phyloP scores from a whole-genome alignment of 1,140 invertebrate species.

The Metopolophium dirhodum region DNA sequence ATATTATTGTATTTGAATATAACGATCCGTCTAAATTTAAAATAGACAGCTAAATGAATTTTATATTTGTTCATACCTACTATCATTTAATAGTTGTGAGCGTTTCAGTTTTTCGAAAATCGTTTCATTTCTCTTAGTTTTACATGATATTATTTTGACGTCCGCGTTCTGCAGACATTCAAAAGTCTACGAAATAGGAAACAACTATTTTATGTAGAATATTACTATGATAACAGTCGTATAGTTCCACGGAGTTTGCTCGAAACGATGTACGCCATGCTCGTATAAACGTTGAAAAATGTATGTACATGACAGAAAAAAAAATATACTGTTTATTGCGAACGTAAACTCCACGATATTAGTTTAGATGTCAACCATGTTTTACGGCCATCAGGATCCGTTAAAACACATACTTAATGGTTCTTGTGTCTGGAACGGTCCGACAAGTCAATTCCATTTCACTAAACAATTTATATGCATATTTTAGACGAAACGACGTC shows the following conservation, averaged over 20 bases:
- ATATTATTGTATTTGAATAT: no score
- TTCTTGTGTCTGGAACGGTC: background rate
- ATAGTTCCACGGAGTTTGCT: background rate
- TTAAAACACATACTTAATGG: background rate
- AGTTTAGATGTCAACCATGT: slow-evolving; percentile 12
- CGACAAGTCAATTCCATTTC: background rate
- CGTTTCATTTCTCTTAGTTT: background rate
- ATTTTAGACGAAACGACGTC: background rate
- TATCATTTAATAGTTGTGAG: no score
- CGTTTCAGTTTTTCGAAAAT: background rate
- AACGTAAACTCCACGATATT: background rate
- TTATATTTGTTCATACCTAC: no score
- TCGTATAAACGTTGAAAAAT: background rate
- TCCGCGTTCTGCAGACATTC: background rate
- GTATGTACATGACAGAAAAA: background rate
- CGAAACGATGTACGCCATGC: background rate
- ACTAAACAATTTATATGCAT: background rate
- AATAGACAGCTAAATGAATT: no score
- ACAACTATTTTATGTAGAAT: background rate
- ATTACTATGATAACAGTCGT: background rate
- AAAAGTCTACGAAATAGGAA: background rate
- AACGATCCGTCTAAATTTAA: no score
- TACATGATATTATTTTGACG: background rate
- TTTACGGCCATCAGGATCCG: background rate
- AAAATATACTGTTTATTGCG: background rate